phyloP scores from a whole-genome alignment of 1,140 invertebrate genomes.

The Zaprionus ghesquierei region DNA sequence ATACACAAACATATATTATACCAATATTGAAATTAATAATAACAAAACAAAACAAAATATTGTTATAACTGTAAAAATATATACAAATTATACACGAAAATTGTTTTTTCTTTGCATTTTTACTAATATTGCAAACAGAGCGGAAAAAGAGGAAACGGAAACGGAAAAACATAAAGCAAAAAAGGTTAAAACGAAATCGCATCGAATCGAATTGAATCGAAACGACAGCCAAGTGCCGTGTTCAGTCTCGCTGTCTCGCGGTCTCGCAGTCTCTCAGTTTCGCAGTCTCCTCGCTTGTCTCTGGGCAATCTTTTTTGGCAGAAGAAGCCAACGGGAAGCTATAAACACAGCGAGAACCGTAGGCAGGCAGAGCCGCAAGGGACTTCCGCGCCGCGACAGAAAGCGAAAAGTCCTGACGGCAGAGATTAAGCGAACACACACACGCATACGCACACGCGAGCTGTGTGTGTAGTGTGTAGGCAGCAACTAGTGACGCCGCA shows the following conservation, averaged over 20 bases:
- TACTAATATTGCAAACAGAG: conserved; percentile 24
- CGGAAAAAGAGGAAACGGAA: not conserved
- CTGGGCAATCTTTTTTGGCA: conserved; percentile 19
- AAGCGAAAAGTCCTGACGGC: conserved; percentile 45
- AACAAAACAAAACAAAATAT: conserved; percentile 25
- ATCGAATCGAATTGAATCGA: conserved; percentile 8
- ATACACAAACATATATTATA: conserved; percentile 13
- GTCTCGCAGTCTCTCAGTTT: not conserved
- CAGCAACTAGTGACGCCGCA: conserved; percentile 43
- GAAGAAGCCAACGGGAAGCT: conserved; percentile 36
- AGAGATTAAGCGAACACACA: conserved; percentile 13
- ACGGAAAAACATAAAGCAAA: conserved; percentile 2
- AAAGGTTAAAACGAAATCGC: conserved; percentile 9
- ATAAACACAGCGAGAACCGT: conserved; percentile 42
- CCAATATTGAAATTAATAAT: conserved; percentile 9
- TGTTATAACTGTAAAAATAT: conserved; percentile 66
- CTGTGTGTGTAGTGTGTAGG: not conserved
- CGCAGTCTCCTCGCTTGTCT: not conserved
- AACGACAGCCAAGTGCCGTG: conserved; percentile 56
- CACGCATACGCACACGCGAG: not conserved
- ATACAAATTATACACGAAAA: conserved; percentile 66
- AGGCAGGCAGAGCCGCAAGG: conserved; percentile 29
- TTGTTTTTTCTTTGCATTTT: conserved; percentile 63
- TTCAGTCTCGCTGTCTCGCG: not conserved
- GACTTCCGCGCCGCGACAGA: conserved; percentile 40